phyloP scores from a whole-genome alignment of 2,888 invertebrate species.

The Ernsta delagoae region DNA sequence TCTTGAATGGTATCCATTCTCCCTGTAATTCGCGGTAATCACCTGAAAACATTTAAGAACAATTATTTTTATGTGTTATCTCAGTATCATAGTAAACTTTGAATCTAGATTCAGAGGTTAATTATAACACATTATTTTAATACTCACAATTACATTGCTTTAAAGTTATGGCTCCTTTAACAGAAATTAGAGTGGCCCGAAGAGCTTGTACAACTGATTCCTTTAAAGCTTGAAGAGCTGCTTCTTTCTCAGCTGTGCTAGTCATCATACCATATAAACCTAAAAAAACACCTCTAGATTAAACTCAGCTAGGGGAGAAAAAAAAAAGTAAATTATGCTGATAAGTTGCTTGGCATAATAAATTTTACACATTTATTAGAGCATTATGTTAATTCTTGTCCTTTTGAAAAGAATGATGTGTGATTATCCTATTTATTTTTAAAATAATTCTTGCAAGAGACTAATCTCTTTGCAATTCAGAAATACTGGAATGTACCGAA shows the following conservation, averaged over 20 bases:
- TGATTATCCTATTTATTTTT: too few relatives aligned
- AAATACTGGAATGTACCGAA: too few relatives aligned
- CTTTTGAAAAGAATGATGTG: too few relatives aligned
- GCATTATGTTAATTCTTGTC: too few relatives aligned
- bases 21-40: slow-evolving; percentile 88
- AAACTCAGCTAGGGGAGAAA: neutral
- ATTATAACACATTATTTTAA: neutral
- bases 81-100: too few relatives aligned
- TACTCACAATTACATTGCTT: slow-evolving; percentile 83
- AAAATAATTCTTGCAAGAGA: too few relatives aligned
- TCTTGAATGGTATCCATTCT: slow-evolving; percentile 85
- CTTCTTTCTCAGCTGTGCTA: slow-evolving; percentile 64
- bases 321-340: neutral
- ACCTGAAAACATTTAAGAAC: slow-evolving; percentile 55
- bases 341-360: too few relatives aligned
- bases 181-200: slow-evolving; percentile 78
- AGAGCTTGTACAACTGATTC: slow-evolving; percentile 78
- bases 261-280: slow-evolving; percentile 1
- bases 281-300: neutral
- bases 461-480: too few relatives aligned
- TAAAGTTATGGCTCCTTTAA: slow-evolving; percentile 79
- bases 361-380: too few relatives aligned
- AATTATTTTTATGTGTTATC: too few relatives aligned
- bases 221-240: slow-evolving; percentile 72
- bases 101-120: too few relatives aligned